These are phyloP conservation scores for Catalaphyllia jardinei DNA, from an alignment of 64 coral and sea anemone species.

Conservation along the genomic window DNA sequence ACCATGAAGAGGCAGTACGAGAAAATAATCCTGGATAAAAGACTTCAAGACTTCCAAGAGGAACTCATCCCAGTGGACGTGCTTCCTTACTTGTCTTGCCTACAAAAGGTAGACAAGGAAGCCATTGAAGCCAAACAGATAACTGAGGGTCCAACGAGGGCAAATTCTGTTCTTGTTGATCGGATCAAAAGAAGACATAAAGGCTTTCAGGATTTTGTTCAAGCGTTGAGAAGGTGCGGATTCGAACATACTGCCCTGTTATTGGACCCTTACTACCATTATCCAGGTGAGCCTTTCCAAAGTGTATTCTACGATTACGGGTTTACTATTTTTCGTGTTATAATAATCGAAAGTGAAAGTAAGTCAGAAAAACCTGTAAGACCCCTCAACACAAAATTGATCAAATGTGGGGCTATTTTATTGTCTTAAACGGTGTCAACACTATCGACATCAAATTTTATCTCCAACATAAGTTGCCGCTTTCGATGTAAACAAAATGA, in stretches of 20 bases:
- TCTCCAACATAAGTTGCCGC: too few species aligned
- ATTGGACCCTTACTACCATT: slow-evolving; percentile 63
- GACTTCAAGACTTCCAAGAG: slow-evolving; percentile 46
- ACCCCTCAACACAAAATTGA: too few species aligned
- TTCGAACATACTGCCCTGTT: slow-evolving; percentile 64
- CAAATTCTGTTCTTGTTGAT: slow-evolving; percentile 59
- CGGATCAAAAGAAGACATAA: slow-evolving; percentile 53
- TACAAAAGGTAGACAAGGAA: slow-evolving; percentile 49
- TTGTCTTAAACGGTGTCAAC: too few species aligned
- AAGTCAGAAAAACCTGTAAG: neutral
- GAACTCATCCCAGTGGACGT: slow-evolving; percentile 64
- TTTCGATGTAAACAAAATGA: too few species aligned
- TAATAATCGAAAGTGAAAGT: neutral
- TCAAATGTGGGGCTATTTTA: too few species aligned
- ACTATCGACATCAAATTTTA: too few species aligned
- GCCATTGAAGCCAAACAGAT: slow-evolving; percentile 41
- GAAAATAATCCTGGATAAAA: slow-evolving; percentile 38
- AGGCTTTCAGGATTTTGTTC: slow-evolving; percentile 72
- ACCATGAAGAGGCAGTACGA: slow-evolving; percentile 22
- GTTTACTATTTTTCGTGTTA: too few species aligned
- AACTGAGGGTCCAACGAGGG: slow-evolving; percentile 41
- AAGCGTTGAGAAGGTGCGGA: slow-evolving; percentile 64
- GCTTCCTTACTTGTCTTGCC: slow-evolving; percentile 42
- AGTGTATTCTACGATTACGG: neutral
- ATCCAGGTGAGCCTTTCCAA: neutral